Percentiles rank a stretch among this genome's conserved stretches.
phyloP scores from a whole-genome alignment of 1,140 invertebrate genomes.

The Augochlora pura region DNA sequence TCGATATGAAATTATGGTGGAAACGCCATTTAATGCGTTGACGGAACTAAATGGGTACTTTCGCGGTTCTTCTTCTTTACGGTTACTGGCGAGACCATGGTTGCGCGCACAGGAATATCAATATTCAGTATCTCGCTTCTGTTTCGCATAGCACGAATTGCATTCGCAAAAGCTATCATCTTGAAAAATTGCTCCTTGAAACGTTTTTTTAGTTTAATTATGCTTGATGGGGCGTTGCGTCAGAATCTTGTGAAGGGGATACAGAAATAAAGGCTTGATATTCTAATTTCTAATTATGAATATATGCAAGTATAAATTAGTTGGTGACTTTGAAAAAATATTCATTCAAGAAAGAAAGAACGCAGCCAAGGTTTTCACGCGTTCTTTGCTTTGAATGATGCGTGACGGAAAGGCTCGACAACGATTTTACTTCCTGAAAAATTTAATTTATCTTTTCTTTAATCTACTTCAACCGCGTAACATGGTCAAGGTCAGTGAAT shows the following conservation, averaged over 20 bases:
- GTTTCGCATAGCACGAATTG: not conserved
- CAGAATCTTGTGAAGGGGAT: no score
- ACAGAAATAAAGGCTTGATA: no score
- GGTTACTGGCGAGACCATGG: not conserved
- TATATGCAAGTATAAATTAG: no score
- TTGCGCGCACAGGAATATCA: not conserved
- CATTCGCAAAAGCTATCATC: no score
- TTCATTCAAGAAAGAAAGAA: no score
- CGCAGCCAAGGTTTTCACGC: no score
- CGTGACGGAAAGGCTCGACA: no score
- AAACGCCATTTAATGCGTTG: not conserved
- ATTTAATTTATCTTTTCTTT: not conserved
- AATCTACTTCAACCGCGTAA: slow-evolving; percentile 1
- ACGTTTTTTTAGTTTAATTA: no score
- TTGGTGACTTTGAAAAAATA: no score
- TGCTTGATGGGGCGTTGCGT: no score
- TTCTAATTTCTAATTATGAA: no score
- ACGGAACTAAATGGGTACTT: not conserved
- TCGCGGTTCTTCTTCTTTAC: not conserved
- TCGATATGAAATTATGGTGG: not conserved
- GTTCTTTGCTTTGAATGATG: not conserved
- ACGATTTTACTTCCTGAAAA: not conserved
- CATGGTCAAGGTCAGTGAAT: slow-evolving; percentile 24
- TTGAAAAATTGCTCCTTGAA: no score
- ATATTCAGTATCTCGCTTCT: not conserved